Conservation (phyloP, 2,113 vertebrate species). For the Benitochromis conjunctus region DNA sequence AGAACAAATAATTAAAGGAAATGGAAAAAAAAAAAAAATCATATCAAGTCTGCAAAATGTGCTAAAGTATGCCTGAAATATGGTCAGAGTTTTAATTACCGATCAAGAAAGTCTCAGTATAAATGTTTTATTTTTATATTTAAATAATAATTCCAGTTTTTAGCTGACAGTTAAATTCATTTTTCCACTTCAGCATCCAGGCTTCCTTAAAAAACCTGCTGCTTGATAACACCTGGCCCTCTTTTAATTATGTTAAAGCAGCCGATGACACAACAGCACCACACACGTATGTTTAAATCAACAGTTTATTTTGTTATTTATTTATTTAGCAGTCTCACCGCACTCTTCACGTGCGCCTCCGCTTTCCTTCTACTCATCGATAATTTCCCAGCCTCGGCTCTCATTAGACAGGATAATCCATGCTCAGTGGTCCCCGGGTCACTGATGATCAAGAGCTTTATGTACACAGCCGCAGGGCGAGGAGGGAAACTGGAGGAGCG, state of each 20-base stretch:
- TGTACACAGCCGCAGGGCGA: neutral
- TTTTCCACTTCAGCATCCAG: neutral
- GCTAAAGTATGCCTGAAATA: neutral
- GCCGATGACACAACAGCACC: neutral
- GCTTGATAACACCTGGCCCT: neutral
- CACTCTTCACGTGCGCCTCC: neutral
- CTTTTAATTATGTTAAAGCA: neutral
- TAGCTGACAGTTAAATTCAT: neutral
- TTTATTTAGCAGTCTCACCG: neutral
- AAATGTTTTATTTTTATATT: neutral
- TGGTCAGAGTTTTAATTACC: neutral
- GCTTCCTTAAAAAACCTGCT: neutral
- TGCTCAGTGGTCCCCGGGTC: neutral
- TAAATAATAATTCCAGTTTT: neutral
- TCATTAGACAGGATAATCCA: neutral
- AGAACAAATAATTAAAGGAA: neutral
- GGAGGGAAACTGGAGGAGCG: neutral
- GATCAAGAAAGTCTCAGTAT: neutral
- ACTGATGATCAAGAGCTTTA: neutral
- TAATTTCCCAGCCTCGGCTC: neutral
- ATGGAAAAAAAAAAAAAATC: neutral
- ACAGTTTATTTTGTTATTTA: neutral
- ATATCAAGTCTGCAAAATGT: neutral
- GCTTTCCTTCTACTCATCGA: neutral
- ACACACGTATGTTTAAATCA: neutral